Base-by-base conservation (phyloP, 2,797 vertebrate genomes). In the Arctocebus calabarensis region DNA sequence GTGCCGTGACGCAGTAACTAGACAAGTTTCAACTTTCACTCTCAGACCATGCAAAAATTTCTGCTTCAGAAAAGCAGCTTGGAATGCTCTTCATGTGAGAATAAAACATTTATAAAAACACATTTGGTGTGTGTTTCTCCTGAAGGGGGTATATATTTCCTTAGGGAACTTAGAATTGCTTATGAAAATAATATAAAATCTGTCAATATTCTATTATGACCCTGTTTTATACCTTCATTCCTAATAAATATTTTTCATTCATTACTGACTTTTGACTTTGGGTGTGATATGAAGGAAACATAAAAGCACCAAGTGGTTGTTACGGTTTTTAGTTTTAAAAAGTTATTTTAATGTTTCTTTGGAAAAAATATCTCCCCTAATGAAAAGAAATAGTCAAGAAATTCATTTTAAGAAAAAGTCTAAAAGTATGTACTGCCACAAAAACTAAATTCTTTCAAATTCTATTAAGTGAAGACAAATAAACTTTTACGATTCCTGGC, bases 161-260 rank as follows among this genome's bases (percentile, higher is more conserved):
- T 96, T 77, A 62, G 37, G 70, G 92, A 97, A 9, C 48, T 96
- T 84, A 96, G 84, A 94, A 98, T 96, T 96, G 91, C 75, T 97
- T 97, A 90, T 75, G 84, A 97, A 98, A 98, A 92, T 61, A 96
- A 81, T 96, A 57, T 73, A 97, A 97, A 97, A 70, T 64, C 71
- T 97, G 87, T 93, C 64, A 84, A n/a, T 96, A 82, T 98, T 97
- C 88, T 95, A 95, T 95, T 94, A 88, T 10, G 6, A 4, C 57
- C 45, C 61, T 95, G 0, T 11, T 91, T 96, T 96, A 3, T 22
- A 48, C 29, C 61, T 48, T 92, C 40, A 37, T 96, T 95, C 96
- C 73, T 94, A 85, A 62, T 57, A 97, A 92, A 71, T 89, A 94
- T 82, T 94, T 97, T 97, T 40, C 17, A 90, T 20, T 97, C 96